Percentiles rank a stretch among this genome's conserved stretches.
These are phyloP conservation scores for Archips crataeganus DNA, from an alignment of 2,888 invertebrate genomes.

Conservation along the genomic window DNA sequence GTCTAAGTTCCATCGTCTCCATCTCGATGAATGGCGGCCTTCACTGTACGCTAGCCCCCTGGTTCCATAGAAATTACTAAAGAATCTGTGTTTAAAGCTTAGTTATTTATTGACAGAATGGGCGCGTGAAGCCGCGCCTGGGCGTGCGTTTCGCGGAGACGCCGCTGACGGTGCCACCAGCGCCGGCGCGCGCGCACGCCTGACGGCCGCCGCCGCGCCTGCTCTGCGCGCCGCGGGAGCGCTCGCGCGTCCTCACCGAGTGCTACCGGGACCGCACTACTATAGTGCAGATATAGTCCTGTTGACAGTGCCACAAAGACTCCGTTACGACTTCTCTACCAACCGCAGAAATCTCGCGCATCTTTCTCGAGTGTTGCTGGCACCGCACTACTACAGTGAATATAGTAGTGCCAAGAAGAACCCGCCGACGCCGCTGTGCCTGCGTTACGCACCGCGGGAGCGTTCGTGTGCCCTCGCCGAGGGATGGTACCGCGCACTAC, in stretches of 20 bases:
- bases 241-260: constrained; percentile 69
- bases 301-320: too few species aligned
- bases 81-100: too few species aligned
- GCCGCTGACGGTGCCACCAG: constrained; percentile 53
- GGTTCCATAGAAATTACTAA: too few species aligned
- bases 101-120: constrained; percentile 51
- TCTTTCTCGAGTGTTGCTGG: constrained; percentile 64
- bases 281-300: neutral
- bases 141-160: constrained; percentile 78
- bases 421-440: constrained; percentile 61
- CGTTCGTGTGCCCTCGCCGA: constrained; percentile 70
- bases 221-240: constrained; percentile 71
- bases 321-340: constrained; percentile 73
- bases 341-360: constrained; percentile 70
- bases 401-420: neutral
- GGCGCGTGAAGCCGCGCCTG: constrained; percentile 58
- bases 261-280: constrained; percentile 51
- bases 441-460: constrained; percentile 72
- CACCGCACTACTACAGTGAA: constrained; percentile 17
- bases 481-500: constrained; percentile 46
- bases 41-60: too few species aligned
- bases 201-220: constrained; percentile 77
- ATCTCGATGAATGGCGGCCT: too few species aligned
- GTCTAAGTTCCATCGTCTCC: too few species aligned
- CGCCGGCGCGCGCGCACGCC: constrained; percentile 63